Conservation (phyloP, 2,888 invertebrate species). For the Platycheirus rosarum region DNA sequence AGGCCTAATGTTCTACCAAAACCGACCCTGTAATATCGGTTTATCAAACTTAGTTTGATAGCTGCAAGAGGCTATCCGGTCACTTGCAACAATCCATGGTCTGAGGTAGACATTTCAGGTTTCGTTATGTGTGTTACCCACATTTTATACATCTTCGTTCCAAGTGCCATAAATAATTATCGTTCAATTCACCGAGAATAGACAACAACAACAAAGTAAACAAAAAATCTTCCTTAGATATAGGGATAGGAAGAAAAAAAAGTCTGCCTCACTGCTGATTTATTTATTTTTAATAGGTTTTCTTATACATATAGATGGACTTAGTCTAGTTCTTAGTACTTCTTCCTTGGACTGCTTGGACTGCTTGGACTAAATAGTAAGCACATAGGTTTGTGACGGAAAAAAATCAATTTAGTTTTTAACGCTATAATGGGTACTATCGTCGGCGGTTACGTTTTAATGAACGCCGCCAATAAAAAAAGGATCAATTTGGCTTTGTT, state of each 20-base stretch:
- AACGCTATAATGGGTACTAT: too few species aligned
- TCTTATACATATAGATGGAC: not conserved
- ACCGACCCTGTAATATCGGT: too few species aligned
- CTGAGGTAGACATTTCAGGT: conserved; percentile 20
- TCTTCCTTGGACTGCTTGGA: too few species aligned
- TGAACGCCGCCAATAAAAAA: too few species aligned
- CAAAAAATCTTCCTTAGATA: too few species aligned
- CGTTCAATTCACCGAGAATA: conserved; percentile 25
- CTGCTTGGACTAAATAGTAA: too few species aligned
- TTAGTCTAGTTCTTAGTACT: not conserved
- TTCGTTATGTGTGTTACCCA: conserved; percentile 68
- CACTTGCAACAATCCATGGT: conserved; percentile 14
- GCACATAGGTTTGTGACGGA: too few species aligned
- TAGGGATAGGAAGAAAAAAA: conserved; percentile 6
- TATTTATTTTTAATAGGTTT: conserved; percentile 59
- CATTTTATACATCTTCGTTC: conserved; percentile 66
- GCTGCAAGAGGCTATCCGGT: not conserved
- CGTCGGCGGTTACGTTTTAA: too few species aligned
- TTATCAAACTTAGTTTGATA: not conserved
- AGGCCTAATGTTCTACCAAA: too few species aligned
- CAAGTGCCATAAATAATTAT: conserved; percentile 71
- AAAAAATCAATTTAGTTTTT: too few species aligned
- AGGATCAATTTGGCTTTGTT: not conserved
- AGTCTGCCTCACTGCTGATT: conserved; percentile 30
- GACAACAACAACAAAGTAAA: not conserved